These are phyloP conservation scores for Apodemus agrarius DNA, from an alignment of 2,797 vertebrate genomes.

Conservation along the genomic window DNA sequence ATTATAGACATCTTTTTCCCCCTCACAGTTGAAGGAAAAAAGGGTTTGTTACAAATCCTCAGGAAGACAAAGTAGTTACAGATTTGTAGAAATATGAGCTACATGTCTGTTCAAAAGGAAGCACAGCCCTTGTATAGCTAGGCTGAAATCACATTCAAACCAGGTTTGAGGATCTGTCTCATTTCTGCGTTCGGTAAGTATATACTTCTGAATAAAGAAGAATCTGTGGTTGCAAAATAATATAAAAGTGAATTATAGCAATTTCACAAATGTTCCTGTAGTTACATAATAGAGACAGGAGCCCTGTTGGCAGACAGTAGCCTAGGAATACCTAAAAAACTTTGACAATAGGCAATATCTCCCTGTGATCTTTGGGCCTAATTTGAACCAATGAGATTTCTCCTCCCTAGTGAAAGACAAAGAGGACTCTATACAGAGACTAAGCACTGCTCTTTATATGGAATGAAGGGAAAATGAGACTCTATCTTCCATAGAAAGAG, in stretches of 20 bases:
- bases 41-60: not conserved
- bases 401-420: not conserved
- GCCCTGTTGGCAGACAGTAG: not conserved
- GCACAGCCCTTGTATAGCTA: not conserved
- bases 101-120: not conserved
- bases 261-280: not conserved
- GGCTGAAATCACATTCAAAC: not conserved
- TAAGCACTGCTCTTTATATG: not conserved
- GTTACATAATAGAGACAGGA: not conserved
- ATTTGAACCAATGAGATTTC: not conserved
- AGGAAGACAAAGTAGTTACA: not conserved
- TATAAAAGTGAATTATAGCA: not conserved
- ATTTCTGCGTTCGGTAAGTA: not conserved
- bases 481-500: not conserved
- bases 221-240: conserved; percentile 1
- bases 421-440: not conserved
- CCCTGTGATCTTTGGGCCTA: not conserved
- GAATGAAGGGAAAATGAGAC: not conserved
- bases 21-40: not conserved
- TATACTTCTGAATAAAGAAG: not conserved
- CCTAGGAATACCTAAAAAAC: not conserved
- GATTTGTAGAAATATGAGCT: not conserved
- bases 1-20: not conserved
- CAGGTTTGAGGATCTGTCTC: not conserved
- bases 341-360: not conserved